Evolutionary conservation across 2,797 vertebrate genomes (phyloP), one percentile per base, ranked within the genome.

Genomic region (Scomberomorus guttatus): DNA sequence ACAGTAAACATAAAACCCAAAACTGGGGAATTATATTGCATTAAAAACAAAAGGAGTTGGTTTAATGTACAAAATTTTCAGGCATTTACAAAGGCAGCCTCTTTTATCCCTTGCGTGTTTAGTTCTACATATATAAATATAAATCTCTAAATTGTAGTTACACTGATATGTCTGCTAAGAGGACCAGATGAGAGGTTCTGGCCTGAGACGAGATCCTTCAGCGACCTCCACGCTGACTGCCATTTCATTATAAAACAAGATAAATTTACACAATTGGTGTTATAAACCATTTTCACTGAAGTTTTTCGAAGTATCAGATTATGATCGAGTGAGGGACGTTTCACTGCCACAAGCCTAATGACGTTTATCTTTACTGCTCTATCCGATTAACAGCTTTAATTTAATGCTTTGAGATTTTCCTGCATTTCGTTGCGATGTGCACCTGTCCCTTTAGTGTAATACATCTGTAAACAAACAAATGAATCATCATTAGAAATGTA

Each of bases 71-170:
- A 95, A 95, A 93, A 85, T 42, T 29, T 71, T 80, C 81, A 88
- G 91, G 89, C 88, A 92, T 92, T 93, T 92, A 92, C 81, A 94
- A 95, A 95, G 93, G 93, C 92, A 92, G 91, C 91, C 74, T 90
- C 87, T 79, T 78, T 85, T 72, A 71, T 50, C 7, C 13, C 39
- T 69, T 80, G 71, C 72, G 93, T 80, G 61, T 90, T 80, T 74
- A 73, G 76, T 83, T 55, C 57, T 71, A 75, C 65, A 52, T 56
- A 29, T 95, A 95, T 75, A 95, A 94, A 95, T 95, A 95, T 95
- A 95, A 90, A 94, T 94, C 89, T 95, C 79, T 93, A 84, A 89
- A 82, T 73, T 67, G 72, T 79, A 80, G 76, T 86, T 82, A 69
- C 60, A 79, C 75, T 81, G 88, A 92, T 90, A 93, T 90, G 87